Evolutionary conservation across 2,888 invertebrate genomes (phyloP), one percentile per base, ranked within the genome.

Genomic region (Eumacrocentrus americanus): DNA sequence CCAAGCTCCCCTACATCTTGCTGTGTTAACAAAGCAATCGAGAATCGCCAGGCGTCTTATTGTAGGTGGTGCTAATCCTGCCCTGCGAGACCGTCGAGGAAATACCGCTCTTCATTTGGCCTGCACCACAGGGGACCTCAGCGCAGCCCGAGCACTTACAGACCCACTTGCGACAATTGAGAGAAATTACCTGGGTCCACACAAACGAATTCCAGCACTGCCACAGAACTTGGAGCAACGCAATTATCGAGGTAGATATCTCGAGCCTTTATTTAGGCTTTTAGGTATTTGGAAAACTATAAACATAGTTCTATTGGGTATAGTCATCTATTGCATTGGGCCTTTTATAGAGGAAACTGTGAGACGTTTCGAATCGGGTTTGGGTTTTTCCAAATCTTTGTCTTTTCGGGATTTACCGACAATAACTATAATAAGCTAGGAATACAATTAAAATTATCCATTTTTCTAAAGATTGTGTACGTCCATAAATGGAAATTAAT

Each of bases 101-200:
- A 92, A 95, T 78, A 95, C 94, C 0, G 89, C 95, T 0, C 82
- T 96, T 5, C 96, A 96, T 79, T 83, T 94, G 61, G 95, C 95
- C 0, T 90, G 91, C 59, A 83, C 85, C 61, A 83, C 84, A 14
- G 91, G 91, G 5, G 87, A 91, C 74, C 72, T 88, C 29, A 85
- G 87, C 38, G 90, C 91, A 73, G 87, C 92, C 6, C 86, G 87
- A 70, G 91, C 91, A 0, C 83, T 96, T 42, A 87, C 91, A 1
- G 85, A 87, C 60, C 88, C 90, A 1, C 84, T 92, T 1, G 82
- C 84, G 35, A 78, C 81, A 12, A 76, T 78, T 3, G 86, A 87
- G 71, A 81, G 72, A 42, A 70, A 68, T 53, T 65, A 67, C 69
- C 71, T 73, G 11, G 61, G 65, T 6, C 76, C 76, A 6, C 80